Base-by-base conservation (phyloP, 1,140 invertebrate species). In the Trichogramma pretiosum region DNA sequence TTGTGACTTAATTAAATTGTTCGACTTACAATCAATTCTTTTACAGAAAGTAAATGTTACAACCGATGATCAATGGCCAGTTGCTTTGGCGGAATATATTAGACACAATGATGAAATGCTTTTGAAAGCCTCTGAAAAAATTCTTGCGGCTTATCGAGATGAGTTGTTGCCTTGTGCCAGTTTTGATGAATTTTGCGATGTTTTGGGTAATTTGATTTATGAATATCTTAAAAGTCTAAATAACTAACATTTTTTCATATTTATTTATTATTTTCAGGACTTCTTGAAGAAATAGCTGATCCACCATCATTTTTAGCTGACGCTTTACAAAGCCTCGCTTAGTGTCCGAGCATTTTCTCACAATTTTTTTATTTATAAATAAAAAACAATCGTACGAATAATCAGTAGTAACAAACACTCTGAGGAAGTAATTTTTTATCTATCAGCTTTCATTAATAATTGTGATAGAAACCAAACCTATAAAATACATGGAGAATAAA, bases 51-150 rank as follows among this genome's bases (percentile, higher is more conserved):
- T 91, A 1, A 74, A 65, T 41, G 77, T 85, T n/a, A 75, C 78
- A 10, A 77, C 77, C 14, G 84, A 85, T 48, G 84, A 87, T 44
- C 83, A 88, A 52, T 98, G 93, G 93, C 81, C 90, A 5, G 77
- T 82, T 5, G 80, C 83, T 50, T 72, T 98, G 46, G 93, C 93
- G 21, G 90, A 94, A 62, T 95, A 89, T 63, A 91, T 98, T 58
- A 80, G 94, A 5, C 84, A 91, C 60, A 95, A 93, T 73, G 95
- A 98, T 73, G 89, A 92, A 67, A 74, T 78, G 10, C 75, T 96
- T 63, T 72, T 93, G 10, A 94, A 96, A 68, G 81, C 82, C 23
- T 90, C 89, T 14, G 90, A 94, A 64, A 79, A 79, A 46, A 77
- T 93, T 33, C 77, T 98, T 36, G 73, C 78, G 11, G 76, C 78